Conservation (phyloP, 2,113 vertebrate species). For the Australoheros scitulus region DNA sequence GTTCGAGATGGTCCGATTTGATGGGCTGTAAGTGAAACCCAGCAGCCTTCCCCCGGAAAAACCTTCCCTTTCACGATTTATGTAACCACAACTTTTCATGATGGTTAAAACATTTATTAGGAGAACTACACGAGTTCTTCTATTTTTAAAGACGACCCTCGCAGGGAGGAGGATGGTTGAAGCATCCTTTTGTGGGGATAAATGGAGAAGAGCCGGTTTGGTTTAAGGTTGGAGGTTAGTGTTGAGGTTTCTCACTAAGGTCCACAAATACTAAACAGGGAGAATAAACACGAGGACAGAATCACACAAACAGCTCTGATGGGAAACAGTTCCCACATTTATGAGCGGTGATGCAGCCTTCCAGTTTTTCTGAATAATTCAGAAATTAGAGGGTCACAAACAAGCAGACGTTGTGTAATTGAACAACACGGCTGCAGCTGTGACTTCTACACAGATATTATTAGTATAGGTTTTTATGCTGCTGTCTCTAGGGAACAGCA, state of each 20-base stretch:
- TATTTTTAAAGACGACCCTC: neutral
- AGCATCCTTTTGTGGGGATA: neutral
- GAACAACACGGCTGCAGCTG: too few relatives aligned
- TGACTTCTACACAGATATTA: too few relatives aligned
- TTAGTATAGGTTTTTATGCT: too few relatives aligned
- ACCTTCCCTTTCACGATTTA: neutral
- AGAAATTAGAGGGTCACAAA: neutral
- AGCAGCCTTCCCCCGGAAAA: neutral
- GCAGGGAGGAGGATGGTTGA: neutral
- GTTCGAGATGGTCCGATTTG: neutral
- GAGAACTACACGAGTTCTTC: neutral
- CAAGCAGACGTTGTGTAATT: too few relatives aligned
- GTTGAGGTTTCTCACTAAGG: neutral
- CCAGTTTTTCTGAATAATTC: neutral
- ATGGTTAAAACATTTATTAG: slow-evolving; percentile 23
- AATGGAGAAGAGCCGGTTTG: neutral
- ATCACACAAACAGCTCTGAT: rapidly evolving
- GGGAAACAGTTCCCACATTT: neutral
- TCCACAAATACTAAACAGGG: neutral
- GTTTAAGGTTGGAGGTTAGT: neutral
- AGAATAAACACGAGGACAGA: neutral
- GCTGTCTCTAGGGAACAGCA: too few relatives aligned
- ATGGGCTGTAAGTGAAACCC: neutral
- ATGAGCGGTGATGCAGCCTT: neutral
- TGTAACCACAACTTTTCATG: slow-evolving; percentile 1